phyloP scores from a whole-genome alignment of 2,797 vertebrate species.

The Gymnocypris eckloni region DNA sequence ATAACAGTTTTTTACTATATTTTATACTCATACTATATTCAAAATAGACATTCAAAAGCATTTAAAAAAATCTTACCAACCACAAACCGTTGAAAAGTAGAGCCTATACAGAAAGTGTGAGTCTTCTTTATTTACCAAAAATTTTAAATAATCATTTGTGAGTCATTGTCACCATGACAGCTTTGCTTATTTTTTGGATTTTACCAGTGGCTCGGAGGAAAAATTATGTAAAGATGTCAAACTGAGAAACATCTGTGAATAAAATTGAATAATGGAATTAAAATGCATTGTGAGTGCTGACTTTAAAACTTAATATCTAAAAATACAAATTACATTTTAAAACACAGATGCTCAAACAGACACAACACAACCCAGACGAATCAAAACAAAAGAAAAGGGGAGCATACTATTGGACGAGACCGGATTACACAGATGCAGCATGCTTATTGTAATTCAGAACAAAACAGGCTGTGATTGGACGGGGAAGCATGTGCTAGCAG shows the following conservation, averaged over 20 bases:
- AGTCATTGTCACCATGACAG: not conserved
- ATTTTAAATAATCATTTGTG: not conserved
- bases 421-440: slow-evolving; percentile 60
- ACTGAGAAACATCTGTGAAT: not conserved
- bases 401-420: slow-evolving; percentile 51
- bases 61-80: not conserved
- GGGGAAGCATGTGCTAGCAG: slow-evolving; percentile 67
- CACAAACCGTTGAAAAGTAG: not conserved
- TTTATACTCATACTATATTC: not conserved
- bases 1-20: not conserved
- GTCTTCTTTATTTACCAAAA: not conserved
- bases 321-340: not conserved
- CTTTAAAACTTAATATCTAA: not conserved
- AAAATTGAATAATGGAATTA: not conserved
- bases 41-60: not conserved
- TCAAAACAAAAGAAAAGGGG: slow-evolving; percentile 52
- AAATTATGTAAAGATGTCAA: not conserved
- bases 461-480: slow-evolving; percentile 61
- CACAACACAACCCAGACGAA: not conserved
- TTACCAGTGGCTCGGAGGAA: not conserved
- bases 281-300: not conserved
- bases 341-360: not conserved
- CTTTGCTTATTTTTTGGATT: not conserved
- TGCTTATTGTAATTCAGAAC: slow-evolving; percentile 48
- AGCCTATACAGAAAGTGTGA: not conserved